phyloP scores from a whole-genome alignment of 2,113 vertebrate genomes.

The Scomber japonicus region DNA sequence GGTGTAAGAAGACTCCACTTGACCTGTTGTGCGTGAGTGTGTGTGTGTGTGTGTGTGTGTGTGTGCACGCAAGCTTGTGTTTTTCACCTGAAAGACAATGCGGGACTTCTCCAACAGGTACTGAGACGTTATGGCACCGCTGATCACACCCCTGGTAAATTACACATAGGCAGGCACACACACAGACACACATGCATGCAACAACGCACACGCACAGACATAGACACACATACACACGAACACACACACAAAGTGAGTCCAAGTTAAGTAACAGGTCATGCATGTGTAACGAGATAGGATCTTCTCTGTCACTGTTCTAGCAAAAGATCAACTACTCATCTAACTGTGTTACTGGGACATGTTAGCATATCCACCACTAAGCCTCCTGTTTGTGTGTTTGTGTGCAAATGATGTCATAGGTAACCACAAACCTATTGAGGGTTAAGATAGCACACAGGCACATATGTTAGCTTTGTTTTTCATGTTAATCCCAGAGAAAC shows the following conservation, averaged over 20 bases:
- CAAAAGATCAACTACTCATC: conserved; percentile 48
- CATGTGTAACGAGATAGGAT: conserved; percentile 62
- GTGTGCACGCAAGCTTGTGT: conserved; percentile 8
- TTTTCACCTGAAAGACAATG: conserved; percentile 96
- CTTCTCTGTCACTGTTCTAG: conserved; percentile 44
- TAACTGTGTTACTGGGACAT: conserved; percentile 51
- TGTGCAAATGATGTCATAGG: background rate
- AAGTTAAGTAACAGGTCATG: conserved; percentile 79
- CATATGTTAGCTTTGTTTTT: too few species aligned
- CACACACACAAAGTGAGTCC: conserved; percentile 38
- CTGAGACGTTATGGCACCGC: conserved; percentile 99
- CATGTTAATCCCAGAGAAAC: too few species aligned
- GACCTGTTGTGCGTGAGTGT: conserved; percentile 33
- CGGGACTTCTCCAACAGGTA: conserved; percentile 99
- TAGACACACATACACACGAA: conserved; percentile 33
- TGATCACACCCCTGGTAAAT: conserved; percentile 90
- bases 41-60: conserved; percentile 35
- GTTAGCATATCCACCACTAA: conserved; percentile 26
- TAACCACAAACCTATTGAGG: background rate
- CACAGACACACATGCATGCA: conserved; percentile 2
- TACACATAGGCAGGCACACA: conserved; percentile 40
- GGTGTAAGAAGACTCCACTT: conserved; percentile 70
- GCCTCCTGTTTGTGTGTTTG: background rate
- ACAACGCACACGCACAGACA: conserved; percentile 12
- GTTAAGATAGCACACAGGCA: background rate